These are phyloP conservation scores for Ethmia dodecea DNA, from an alignment of 2,888 invertebrate genomes.

Conservation along the genomic window DNA sequence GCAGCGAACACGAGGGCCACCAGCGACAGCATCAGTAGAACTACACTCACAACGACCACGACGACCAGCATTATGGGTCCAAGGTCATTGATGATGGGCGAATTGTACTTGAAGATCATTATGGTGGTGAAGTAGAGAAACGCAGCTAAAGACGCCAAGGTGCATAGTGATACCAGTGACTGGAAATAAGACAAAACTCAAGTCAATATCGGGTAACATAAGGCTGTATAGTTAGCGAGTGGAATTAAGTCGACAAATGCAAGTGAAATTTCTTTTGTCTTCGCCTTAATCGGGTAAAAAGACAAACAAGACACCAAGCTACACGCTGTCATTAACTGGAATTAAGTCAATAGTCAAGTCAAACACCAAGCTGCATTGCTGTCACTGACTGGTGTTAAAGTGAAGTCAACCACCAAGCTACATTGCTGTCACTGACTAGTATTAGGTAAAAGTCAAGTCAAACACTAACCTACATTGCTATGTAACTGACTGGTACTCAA, in stretches of 20 bases:
- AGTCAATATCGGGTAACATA: background rate
- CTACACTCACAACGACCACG: background rate
- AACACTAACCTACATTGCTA: too few relatives aligned
- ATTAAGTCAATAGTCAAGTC: too few relatives aligned
- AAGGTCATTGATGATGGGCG: background rate
- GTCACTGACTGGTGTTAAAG: too few relatives aligned
- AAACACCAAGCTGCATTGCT: too few relatives aligned
- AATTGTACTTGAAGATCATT: background rate
- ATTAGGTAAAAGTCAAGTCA: too few relatives aligned
- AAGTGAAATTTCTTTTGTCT: too few relatives aligned
- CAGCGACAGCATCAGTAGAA: slow-evolving; percentile 1
- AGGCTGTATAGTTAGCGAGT: background rate
- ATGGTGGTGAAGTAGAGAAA: background rate
- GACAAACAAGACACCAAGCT: background rate
- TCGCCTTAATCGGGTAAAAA: too few relatives aligned
- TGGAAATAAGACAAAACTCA: background rate
- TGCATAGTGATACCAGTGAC: background rate
- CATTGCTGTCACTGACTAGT: too few relatives aligned
- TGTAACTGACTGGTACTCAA: too few relatives aligned
- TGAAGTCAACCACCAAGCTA: too few relatives aligned
- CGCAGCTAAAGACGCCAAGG: background rate
- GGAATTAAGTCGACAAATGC: background rate
- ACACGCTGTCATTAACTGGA: too few relatives aligned
- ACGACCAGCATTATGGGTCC: background rate
- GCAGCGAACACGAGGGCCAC: slow-evolving; percentile 13